Evolutionary conservation across 2,888 invertebrate species (phyloP).

Genomic region (Branchellion lobata): DNA sequence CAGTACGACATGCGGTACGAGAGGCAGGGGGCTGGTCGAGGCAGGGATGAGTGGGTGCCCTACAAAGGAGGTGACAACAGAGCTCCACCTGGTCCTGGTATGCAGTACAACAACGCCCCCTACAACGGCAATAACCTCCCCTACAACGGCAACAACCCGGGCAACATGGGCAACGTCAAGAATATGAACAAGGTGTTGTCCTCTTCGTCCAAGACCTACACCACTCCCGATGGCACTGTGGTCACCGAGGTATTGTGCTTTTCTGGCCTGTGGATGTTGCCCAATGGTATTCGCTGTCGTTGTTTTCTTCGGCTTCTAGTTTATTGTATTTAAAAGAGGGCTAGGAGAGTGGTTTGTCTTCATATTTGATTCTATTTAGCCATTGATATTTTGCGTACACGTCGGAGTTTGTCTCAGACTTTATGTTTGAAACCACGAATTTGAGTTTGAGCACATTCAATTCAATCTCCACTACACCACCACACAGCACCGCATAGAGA

Average conservation of each 20-base stretch:
- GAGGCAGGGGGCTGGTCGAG: not conserved
- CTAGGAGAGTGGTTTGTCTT: too few relatives aligned
- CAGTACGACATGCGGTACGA: slow-evolving; percentile 9
- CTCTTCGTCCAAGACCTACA: slow-evolving; percentile 43
- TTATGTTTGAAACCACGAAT: too few relatives aligned
- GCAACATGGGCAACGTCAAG: not conserved
- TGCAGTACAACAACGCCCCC: not conserved
- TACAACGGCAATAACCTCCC: not conserved
- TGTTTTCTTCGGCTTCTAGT: too few relatives aligned
- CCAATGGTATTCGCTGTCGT: too few relatives aligned
- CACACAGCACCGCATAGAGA: slow-evolving; percentile 40
- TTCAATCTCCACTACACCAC: not conserved
- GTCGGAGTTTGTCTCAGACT: too few relatives aligned
- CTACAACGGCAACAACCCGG: not conserved
- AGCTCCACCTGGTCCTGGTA: not conserved
- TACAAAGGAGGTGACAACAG: not conserved
- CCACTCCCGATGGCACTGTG: slow-evolving; percentile 37
- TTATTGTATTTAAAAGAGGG: too few relatives aligned
- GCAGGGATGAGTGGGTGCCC: not conserved
- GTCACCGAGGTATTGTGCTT: slow-evolving; percentile 61
- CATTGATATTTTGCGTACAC: too few relatives aligned
- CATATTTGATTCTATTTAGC: too few relatives aligned
- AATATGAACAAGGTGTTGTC: not conserved
- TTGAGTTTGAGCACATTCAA: too few relatives aligned
- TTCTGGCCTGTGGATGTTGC: too few relatives aligned